phyloP scores from a whole-genome alignment of 2,888 invertebrate genomes.

The Eucriotettix oculatus region DNA sequence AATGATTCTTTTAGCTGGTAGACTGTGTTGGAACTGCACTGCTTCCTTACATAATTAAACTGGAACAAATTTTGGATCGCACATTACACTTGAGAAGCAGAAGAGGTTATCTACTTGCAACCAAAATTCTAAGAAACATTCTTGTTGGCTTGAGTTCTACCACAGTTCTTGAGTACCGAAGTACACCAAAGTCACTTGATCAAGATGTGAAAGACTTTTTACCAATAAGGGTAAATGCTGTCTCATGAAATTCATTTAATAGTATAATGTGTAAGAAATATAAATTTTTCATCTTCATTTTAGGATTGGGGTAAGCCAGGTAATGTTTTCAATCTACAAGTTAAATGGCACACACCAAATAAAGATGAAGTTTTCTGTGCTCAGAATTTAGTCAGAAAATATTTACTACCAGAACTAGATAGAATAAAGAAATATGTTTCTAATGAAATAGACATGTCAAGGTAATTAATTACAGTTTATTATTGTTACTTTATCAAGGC shows the following conservation, averaged over 20 bases:
- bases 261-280: not conserved
- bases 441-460: conserved; percentile 24
- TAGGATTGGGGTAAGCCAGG: conserved; percentile 68
- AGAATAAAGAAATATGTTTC: conserved; percentile 36
- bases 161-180: conserved; percentile 43
- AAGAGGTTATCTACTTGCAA: conserved; percentile 45
- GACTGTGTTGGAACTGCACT: conserved; percentile 47
- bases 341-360: conserved; percentile 65
- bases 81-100: conserved; percentile 50
- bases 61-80: conserved; percentile 50
- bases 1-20: conserved; percentile 29
- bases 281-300: not conserved
- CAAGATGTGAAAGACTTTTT: conserved; percentile 49
- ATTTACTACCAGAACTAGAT: conserved; percentile 44
- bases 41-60: conserved; percentile 43
- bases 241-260: not conserved
- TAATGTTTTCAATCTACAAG: conserved; percentile 41
- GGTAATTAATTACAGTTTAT: conserved; percentile 4
- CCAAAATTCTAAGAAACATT: conserved; percentile 40
- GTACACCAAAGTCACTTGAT: conserved; percentile 40
- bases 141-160: conserved; percentile 38
- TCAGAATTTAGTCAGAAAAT: conserved; percentile 44
- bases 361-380: conserved; percentile 49
- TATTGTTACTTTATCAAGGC: no score
- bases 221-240: conserved; percentile 36